These are phyloP conservation scores for Talpa occidentalis DNA, from an alignment of 2,113 vertebrate species.

Conservation along the genomic window DNA sequence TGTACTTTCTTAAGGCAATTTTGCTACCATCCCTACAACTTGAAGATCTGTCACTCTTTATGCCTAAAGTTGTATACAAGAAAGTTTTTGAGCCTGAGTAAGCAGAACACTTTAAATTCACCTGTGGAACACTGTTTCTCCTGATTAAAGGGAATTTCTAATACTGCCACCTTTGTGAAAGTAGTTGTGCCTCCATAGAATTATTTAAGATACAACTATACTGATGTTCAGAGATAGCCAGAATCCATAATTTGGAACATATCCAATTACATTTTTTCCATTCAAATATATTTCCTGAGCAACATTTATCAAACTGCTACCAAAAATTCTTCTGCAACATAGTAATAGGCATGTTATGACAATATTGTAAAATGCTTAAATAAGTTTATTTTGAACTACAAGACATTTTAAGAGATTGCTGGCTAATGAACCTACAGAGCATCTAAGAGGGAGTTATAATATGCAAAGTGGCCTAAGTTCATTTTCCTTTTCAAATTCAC, in stretches of 20 bases:
- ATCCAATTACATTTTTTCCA: neutral
- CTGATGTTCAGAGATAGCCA: neutral
- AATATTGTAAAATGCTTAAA: constrained; percentile 9
- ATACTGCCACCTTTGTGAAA: constrained; percentile 42
- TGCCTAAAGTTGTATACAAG: neutral
- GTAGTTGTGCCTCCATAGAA: constrained; percentile 20
- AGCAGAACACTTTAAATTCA: constrained; percentile 19
- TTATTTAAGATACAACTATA: constrained; percentile 22
- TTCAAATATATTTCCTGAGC: constrained; percentile 44
- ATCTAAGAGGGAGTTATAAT: neutral
- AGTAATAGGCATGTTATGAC: neutral
- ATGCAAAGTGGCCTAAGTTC: neutral
- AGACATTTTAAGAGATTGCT: constrained; percentile 14
- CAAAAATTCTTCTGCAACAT: constrained; percentile 18
- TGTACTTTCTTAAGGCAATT: constrained; percentile 17
- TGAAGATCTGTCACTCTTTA: constrained; percentile 37
- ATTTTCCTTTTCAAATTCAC: constrained; percentile 50
- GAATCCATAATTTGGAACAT: constrained; percentile 16
- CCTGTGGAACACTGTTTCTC: neutral
- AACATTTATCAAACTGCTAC: constrained; percentile 43
- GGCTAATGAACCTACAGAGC: neutral
- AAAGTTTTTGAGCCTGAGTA: constrained; percentile 12
- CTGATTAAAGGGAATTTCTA: constrained; percentile 48
- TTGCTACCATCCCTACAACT: neutral
- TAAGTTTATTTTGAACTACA: constrained; percentile 43